Conservation (phyloP, 1,140 invertebrate genomes). For the Drosophila kepulauana region DNA sequence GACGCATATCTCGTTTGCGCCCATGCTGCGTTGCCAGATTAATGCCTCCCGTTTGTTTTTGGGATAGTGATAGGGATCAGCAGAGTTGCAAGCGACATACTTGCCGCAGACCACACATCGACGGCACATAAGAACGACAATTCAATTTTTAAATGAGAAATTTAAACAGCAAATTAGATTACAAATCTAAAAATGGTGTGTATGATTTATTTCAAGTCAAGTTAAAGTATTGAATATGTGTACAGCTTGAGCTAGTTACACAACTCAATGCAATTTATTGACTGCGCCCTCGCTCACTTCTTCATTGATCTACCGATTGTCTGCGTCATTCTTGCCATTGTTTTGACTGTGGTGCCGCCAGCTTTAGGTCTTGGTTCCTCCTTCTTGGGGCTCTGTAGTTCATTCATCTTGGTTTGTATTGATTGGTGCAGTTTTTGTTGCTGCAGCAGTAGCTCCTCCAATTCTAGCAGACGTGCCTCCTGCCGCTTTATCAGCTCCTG, state of each 20-base stretch:
- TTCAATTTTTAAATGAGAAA: constrained; percentile 7
- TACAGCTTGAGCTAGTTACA: constrained; percentile 7
- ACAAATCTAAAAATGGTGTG: not conserved
- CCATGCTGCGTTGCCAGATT: constrained; percentile 67
- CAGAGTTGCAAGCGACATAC: constrained; percentile 1
- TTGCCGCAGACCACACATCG: constrained; percentile 67
- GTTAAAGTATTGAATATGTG: not conserved
- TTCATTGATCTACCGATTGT: not conserved
- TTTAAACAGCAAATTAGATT: constrained; percentile 6
- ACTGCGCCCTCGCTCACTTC: constrained; percentile 32
- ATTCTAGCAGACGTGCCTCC: constrained; percentile 39
- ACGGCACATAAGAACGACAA: constrained; percentile 18
- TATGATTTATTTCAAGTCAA: not conserved
- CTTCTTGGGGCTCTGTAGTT: constrained; percentile 30
- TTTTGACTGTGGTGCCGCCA: not conserved
- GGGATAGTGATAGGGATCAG: constrained; percentile 57
- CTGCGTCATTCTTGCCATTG: too few species aligned
- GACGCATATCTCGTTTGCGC: constrained; percentile 35
- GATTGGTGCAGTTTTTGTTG: constrained; percentile 49
- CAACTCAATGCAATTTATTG: not conserved
- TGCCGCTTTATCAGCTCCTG: constrained; percentile 36
- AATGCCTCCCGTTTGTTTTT: constrained; percentile 56
- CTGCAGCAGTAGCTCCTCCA: constrained; percentile 45
- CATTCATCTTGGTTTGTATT: constrained; percentile 56
- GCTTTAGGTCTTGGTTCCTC: not conserved